phyloP scores from a whole-genome alignment of 2,888 invertebrate species.

The Lumbricus terrestris region DNA sequence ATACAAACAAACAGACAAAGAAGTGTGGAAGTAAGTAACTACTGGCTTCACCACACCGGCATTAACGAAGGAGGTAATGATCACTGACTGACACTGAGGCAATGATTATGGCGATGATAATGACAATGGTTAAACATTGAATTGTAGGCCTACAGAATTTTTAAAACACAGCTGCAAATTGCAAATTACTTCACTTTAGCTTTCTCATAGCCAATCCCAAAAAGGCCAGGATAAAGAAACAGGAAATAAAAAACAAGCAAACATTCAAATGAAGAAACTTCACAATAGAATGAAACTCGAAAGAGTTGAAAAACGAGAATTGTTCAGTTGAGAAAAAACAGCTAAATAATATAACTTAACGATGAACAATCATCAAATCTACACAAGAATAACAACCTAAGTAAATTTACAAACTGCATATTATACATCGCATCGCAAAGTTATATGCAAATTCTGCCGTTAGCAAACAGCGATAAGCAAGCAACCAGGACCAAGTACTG shows the following conservation, averaged over 20 bases:
- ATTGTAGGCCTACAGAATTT: neutral
- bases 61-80: no score
- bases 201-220: neutral
- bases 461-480: neutral
- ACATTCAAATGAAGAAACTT: neutral
- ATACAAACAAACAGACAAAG: no score
- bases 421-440: neutral
- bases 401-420: neutral
- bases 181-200: neutral
- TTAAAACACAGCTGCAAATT: neutral
- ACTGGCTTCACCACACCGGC: no score
- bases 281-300: neutral
- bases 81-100: no score
- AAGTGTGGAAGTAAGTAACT: neutral
- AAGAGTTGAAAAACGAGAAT: neutral
- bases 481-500: neutral
- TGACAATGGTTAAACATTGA: neutral
- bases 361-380: neutral
- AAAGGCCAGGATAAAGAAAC: neutral
- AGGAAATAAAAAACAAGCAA: constrained; percentile 3
- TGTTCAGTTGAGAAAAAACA: neutral
- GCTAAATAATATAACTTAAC: neutral
- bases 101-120: neutral
- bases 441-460: no score
- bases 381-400: neutral